Conservation (phyloP, 2,888 invertebrate genomes). For the Parapristionchus giblindavisi region DNA sequence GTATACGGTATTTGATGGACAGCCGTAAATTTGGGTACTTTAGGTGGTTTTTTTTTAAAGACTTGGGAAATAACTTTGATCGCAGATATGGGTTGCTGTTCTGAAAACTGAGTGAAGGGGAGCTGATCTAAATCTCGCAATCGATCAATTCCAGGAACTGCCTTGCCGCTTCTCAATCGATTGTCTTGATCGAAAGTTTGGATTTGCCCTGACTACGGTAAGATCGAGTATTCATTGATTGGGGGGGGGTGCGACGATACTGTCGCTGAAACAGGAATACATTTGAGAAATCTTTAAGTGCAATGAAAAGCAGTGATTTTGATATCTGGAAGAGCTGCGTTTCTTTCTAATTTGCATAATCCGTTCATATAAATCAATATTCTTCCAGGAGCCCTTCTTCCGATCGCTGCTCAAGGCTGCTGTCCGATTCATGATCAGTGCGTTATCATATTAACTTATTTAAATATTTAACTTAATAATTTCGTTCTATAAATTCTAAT, state of each 20-base stretch:
- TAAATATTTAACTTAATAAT: not conserved
- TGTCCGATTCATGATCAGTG: constrained; percentile 47
- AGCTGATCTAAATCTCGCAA: not conserved
- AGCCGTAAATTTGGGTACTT: not conserved
- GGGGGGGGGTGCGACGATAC: too few relatives aligned
- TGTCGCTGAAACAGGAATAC: too few relatives aligned
- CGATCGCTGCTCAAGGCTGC: constrained; percentile 59
- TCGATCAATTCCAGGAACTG: constrained; percentile 42
- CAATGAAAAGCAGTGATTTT: too few relatives aligned
- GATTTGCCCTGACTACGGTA: constrained; percentile 46
- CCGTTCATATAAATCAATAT: not conserved
- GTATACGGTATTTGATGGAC: constrained; percentile 21
- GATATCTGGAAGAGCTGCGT: too few relatives aligned
- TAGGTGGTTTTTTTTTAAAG: not conserved
- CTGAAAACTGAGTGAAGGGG: not conserved
- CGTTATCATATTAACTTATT: not conserved
- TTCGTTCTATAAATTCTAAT: not conserved
- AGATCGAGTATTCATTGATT: too few relatives aligned
- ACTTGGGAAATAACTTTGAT: not conserved
- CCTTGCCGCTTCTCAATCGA: constrained; percentile 50
- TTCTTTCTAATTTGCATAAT: constrained; percentile 40
- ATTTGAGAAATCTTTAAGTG: too few relatives aligned
- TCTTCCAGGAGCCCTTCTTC: constrained; percentile 66
- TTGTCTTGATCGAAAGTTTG: constrained; percentile 38
- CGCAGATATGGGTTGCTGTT: not conserved